These are phyloP conservation scores for Metopolophium dirhodum DNA, from an alignment of 1,140 invertebrate species.

Conservation along the genomic window DNA sequence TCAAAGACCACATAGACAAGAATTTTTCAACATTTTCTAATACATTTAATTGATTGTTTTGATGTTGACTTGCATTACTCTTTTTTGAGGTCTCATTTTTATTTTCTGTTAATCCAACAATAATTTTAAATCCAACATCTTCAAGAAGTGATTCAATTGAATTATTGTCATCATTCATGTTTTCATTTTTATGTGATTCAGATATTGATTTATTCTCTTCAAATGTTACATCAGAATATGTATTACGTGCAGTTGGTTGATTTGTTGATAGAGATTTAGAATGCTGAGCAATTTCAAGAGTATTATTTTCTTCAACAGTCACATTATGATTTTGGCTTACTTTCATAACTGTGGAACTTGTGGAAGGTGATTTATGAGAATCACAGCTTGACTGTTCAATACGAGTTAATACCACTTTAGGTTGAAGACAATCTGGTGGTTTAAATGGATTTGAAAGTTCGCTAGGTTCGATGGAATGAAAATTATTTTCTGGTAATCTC, in stretches of 20 bases:
- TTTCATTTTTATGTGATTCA: background rate
- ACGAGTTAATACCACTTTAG: background rate
- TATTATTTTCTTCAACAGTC: background rate
- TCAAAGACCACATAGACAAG: conserved; percentile 34
- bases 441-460: conserved; percentile 48
- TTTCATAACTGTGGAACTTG: background rate
- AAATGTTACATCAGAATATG: conserved; percentile 47
- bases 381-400: background rate
- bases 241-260: background rate
- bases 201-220: background rate
- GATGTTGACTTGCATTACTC: background rate
- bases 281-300: background rate
- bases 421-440: background rate
- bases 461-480: background rate
- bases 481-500: conserved; percentile 9
- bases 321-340: background rate
- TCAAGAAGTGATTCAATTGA: conserved; percentile 39
- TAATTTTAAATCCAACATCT: conserved; percentile 49
- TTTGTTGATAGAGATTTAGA: background rate
- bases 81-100: background rate
- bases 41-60: background rate
- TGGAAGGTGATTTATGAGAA: background rate
- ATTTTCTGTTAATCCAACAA: conserved; percentile 31
- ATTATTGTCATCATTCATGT: background rate
- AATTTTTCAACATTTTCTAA: conserved; percentile 17